These are phyloP conservation scores for Eurytemora carolleeae DNA, from an alignment of 1,140 invertebrate species.

Conservation along the genomic window DNA sequence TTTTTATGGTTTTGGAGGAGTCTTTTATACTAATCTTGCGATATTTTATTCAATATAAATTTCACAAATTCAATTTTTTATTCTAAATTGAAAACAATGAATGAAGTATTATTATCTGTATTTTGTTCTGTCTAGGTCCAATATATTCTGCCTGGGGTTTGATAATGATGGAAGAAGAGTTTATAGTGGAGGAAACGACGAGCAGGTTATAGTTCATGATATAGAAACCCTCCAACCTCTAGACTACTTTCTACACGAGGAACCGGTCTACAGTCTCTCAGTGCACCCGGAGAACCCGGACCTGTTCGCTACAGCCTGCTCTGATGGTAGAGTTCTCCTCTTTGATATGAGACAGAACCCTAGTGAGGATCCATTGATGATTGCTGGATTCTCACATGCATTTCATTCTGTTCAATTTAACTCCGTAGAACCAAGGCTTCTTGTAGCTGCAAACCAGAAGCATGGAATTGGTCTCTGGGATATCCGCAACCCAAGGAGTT, in stretches of 20 bases:
- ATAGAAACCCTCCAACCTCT: slow-evolving; percentile 45
- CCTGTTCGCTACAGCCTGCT: slow-evolving; percentile 67
- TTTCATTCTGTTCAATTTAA: slow-evolving; percentile 51
- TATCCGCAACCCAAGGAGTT: slow-evolving; percentile 57
- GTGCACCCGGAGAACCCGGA: slow-evolving; percentile 60
- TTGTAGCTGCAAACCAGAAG: slow-evolving; percentile 70
- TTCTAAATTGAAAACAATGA: too few relatives aligned
- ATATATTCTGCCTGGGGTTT: slow-evolving; percentile 78
- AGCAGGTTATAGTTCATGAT: slow-evolving; percentile 74
- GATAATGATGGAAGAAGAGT: slow-evolving; percentile 54
- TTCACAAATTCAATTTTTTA: too few relatives aligned
- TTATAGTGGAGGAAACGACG: slow-evolving; percentile 84
- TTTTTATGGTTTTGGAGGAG: too few relatives aligned
- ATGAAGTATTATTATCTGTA: too few relatives aligned
- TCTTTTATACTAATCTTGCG: too few relatives aligned
- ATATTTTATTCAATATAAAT: too few relatives aligned
- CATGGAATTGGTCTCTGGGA: slow-evolving; percentile 77
- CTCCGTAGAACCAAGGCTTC: slow-evolving; percentile 51
- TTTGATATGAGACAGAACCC: slow-evolving; percentile 55
- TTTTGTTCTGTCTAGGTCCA: too few relatives aligned
- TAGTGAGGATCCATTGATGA: slow-evolving; percentile 27
- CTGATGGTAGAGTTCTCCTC: slow-evolving; percentile 64
- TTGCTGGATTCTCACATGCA: background rate
- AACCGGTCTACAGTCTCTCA: slow-evolving; percentile 69
- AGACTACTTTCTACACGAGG: slow-evolving; percentile 57